Conservation (phyloP, 2,113 vertebrate genomes). For the Peromyscus maniculatus region DNA sequence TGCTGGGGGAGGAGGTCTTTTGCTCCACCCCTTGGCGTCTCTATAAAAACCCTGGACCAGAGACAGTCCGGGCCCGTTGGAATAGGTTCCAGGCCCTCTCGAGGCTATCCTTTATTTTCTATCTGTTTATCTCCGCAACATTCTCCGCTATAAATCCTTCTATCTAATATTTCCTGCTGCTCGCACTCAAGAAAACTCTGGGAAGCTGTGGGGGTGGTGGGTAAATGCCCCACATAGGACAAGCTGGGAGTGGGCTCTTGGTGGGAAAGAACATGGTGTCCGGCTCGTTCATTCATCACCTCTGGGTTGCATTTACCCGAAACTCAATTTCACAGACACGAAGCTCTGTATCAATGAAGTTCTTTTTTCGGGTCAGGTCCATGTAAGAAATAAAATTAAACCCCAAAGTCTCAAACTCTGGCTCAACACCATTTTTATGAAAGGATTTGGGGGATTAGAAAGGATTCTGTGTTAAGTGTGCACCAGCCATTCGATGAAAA, state of each 20-base stretch:
- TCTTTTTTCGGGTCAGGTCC: not conserved
- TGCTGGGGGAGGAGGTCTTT: too few species aligned
- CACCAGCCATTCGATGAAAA: not conserved
- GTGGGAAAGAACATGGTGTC: not conserved
- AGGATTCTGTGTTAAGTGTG: not conserved
- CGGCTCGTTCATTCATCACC: not conserved
- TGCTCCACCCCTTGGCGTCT: too few species aligned
- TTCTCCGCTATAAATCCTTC: too few species aligned
- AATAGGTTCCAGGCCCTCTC: too few species aligned
- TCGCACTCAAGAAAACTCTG: too few species aligned
- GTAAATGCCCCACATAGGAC: too few species aligned
- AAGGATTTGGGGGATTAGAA: constrained; percentile 7
- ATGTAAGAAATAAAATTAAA: not conserved
- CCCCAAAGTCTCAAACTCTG: not conserved
- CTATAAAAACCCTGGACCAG: too few species aligned
- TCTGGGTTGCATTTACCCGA: not conserved
- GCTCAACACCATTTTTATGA: not conserved
- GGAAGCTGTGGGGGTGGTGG: too few species aligned
- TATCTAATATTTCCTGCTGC: too few species aligned
- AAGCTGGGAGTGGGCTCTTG: not conserved
- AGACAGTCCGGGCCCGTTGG: too few species aligned
- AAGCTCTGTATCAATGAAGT: not conserved
- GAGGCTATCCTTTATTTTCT: too few species aligned
- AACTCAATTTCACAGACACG: constrained; percentile 1
- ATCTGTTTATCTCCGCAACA: too few species aligned